A percentile compares a stretch with the other conserved stretches of the same genome.
phyloP scores from a whole-genome alignment of 2,113 vertebrate species.

The Labeo catla region DNA sequence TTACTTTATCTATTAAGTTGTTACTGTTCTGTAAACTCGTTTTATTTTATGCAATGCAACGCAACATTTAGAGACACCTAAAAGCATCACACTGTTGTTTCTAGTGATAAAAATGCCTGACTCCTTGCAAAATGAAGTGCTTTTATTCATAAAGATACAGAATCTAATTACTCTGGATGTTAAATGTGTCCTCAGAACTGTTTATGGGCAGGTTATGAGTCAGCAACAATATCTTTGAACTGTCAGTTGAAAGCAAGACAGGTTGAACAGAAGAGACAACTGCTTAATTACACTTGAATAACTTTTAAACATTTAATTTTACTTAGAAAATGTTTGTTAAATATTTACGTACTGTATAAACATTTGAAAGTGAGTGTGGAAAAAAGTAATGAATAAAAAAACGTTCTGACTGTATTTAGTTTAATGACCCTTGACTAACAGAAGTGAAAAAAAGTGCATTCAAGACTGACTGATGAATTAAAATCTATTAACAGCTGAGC shows the following conservation, averaged over 20 bases:
- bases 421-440: background rate
- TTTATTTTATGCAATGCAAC: background rate
- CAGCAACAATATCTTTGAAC: background rate
- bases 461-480: background rate
- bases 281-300: background rate
- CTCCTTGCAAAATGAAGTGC: background rate
- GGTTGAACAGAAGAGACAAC: background rate
- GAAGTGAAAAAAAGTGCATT: background rate
- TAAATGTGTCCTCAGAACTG: background rate
- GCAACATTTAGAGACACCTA: background rate
- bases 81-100: background rate
- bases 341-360: background rate
- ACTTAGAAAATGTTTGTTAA: background rate
- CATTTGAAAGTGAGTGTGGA: too few relatives aligned
- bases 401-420: background rate
- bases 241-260: background rate
- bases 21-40: background rate
- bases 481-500: slow-evolving; percentile 57
- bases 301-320: background rate
- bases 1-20: background rate
- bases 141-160: background rate
- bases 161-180: background rate
- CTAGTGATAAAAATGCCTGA: background rate
- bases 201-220: background rate
- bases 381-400: too few relatives aligned